Evolutionary conservation across 2,113 vertebrate genomes (phyloP), one percentile per base, ranked within the genome.

Genomic region (Melospiza melodia): DNA sequence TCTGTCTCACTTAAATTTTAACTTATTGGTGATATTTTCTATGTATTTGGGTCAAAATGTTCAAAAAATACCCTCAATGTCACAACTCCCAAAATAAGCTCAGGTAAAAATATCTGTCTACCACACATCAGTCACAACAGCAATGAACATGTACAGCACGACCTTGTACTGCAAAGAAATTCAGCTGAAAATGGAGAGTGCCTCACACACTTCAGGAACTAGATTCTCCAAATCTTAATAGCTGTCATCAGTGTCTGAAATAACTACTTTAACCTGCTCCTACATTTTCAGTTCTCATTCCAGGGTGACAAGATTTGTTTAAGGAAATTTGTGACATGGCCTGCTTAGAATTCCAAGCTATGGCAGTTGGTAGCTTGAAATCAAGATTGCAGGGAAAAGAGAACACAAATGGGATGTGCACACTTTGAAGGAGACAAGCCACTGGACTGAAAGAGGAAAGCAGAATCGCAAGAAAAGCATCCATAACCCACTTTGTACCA

Each of bases 41-140:
- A 68, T 44, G 49, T 80, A 52, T 62, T 35, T 72, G 13, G 39
- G 21, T 84, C 52, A 94, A 87, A 81, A 68, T 9, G 27, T 73
- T 84, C 6, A 71, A 72, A 55, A 89, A 79, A 69, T 35, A 74
- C 20, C 20, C 55, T 15, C 10, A 59, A 9, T 61, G 79, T 65
- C 33, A 51, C 44, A 90, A 30, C 2, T 51, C 39, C 35, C 18
- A 73, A 83, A 87, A 93, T 24, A 78, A 1, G 9, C 13, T 24
- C 33, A 71, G 20, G 39, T 90, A 52, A 95, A 97, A 94, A 63
- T 63, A 91, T 55, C 75, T 85, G 10, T 55, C 31, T 83, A 66
- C 17, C 17, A n/a, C 27, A 72, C 25, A 31, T 73, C 82, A 86
- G 59, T 28, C 35, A 66, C 30, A 82, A 63, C 11, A 78, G n/a